A percentile compares a stretch with the other conserved stretches of the same genome.
Evolutionary conservation across 1,140 invertebrate genomes (phyloP).

Genomic region (Palaemon carinicauda): DNA sequence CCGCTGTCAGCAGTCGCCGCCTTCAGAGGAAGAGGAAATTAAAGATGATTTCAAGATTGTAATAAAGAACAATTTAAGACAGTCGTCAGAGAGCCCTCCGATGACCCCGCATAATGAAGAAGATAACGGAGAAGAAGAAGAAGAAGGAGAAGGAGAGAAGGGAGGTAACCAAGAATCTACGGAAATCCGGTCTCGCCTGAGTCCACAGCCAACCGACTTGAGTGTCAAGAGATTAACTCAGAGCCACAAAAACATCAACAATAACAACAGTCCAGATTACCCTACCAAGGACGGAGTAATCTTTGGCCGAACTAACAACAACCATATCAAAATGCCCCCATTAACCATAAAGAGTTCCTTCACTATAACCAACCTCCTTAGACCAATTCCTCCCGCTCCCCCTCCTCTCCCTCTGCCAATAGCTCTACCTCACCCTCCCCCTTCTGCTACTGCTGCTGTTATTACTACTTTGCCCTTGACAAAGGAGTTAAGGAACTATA

Average conservation of each 20-base stretch:
- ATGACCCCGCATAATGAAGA: neutral
- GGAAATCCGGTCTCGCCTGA: neutral
- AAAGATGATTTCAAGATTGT: neutral
- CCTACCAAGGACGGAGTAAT: neutral
- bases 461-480: neutral
- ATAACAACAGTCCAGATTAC: neutral
- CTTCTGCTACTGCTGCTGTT: no score
- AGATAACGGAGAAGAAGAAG: neutral
- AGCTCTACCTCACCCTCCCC: no score
- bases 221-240: slow-evolving; percentile 20
- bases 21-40: neutral
- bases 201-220: slow-evolving; percentile 28
- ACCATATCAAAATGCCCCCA: neutral
- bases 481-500: neutral
- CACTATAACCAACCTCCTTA: slow-evolving; percentile 37
- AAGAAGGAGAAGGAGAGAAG: neutral
- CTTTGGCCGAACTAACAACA: neutral
- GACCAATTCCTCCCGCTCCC: neutral
- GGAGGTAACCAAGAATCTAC: neutral
- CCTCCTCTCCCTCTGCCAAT: no score
- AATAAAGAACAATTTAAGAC: no score
- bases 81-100: no score
- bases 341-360: slow-evolving; percentile 34
- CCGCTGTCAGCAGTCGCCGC: neutral
- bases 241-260: slow-evolving; percentile 6